phyloP scores from a whole-genome alignment of 1,140 invertebrate species.

The Colletes latitarsis region DNA sequence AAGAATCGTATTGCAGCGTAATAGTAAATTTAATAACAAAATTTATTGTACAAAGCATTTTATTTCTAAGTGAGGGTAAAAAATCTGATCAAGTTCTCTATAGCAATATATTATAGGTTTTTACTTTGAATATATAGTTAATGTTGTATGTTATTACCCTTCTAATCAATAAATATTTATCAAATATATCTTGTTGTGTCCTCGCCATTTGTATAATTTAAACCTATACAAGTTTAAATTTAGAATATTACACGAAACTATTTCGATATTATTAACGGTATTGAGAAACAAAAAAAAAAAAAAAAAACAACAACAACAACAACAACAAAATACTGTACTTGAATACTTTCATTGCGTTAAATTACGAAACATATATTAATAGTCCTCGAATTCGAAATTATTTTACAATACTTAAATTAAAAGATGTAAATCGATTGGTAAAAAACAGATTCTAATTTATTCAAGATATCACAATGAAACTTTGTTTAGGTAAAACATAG shows the following conservation, averaged over 20 bases:
- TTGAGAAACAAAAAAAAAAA: no score
- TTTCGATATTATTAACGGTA: neutral
- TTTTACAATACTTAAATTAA: neutral
- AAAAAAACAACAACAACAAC: no score
- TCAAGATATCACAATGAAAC: slow-evolving; percentile 76
- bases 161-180: slow-evolving; percentile 49
- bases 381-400: neutral
- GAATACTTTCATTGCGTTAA: neutral
- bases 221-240: neutral
- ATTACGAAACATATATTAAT: neutral
- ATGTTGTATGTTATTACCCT: slow-evolving; percentile 51
- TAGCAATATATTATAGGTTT: slow-evolving; percentile 46
- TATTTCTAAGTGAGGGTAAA: slow-evolving; percentile 55
- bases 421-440: slow-evolving; percentile 51
- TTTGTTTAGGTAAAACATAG: slow-evolving; percentile 77
- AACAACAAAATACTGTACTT: neutral
- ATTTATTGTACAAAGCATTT: slow-evolving; percentile 67
- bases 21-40: slow-evolving; percentile 55
- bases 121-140: slow-evolving; percentile 50
- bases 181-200: slow-evolving; percentile 17
- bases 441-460: slow-evolving; percentile 74
- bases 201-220: neutral
- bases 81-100: slow-evolving; percentile 55
- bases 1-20: slow-evolving; percentile 48
- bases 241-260: no score